phyloP scores from a whole-genome alignment of 2,113 vertebrate species.

The Notothenia rossii region DNA sequence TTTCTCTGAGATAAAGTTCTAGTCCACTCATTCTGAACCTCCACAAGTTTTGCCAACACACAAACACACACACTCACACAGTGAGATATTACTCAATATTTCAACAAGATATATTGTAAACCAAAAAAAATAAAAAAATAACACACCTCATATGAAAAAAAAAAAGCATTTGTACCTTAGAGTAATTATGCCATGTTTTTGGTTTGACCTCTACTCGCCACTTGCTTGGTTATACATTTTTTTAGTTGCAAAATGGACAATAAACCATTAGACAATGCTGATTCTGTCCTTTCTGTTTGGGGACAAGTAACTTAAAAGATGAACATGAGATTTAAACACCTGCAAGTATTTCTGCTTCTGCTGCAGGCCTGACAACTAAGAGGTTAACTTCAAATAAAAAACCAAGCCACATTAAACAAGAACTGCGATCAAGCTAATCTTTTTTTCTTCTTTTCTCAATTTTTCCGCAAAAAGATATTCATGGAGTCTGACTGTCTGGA shows the following conservation, averaged over 20 bases:
- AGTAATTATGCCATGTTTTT: conserved; percentile 64
- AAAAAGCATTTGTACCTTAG: conserved; percentile 63
- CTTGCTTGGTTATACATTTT: conserved; percentile 53
- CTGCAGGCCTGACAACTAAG: conserved; percentile 53
- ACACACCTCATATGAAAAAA: conserved; percentile 51
- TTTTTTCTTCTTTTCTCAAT: conserved; percentile 28
- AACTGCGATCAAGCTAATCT: conserved; percentile 81
- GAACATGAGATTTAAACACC: conserved; percentile 33
- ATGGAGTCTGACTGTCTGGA: conserved; percentile 84
- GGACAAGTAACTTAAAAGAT: conserved; percentile 34
- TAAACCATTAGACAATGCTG: not conserved
- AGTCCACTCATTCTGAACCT: conserved; percentile 63
- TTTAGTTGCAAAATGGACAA: conserved; percentile 40
- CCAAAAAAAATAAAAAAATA: conserved; percentile 36
- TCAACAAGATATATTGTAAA: conserved; percentile 68
- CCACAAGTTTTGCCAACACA: conserved; percentile 49
- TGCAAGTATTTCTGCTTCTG: conserved; percentile 33
- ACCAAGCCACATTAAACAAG: conserved; percentile 82
- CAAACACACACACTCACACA: conserved; percentile 36
- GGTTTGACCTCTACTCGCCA: conserved; percentile 50
- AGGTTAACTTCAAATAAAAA: conserved; percentile 71
- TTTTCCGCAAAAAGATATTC: conserved; percentile 45
- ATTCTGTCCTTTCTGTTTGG: conserved; percentile 16
- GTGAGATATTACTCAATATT: conserved; percentile 68
- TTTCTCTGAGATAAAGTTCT: conserved; percentile 59